Evolutionary conservation across 1,140 invertebrate species (phyloP).

Genomic region (Drosophila auraria): DNA sequence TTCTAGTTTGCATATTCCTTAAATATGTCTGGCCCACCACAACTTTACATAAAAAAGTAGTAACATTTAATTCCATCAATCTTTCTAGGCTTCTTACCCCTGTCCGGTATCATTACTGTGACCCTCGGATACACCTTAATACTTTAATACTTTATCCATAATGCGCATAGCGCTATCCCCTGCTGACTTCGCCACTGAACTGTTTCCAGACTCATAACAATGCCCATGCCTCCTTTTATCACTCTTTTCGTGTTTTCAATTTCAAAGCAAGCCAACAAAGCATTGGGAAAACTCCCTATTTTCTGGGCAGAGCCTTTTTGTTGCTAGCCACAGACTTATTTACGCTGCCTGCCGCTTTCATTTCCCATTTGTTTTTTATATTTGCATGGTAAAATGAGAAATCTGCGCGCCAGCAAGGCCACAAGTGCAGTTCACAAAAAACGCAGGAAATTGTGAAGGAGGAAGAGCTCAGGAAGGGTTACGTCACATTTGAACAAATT

Average conservation of each 20-base stretch:
- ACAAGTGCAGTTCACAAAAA: constrained; percentile 22
- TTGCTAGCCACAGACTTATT: constrained; percentile 26
- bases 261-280: constrained; percentile 76
- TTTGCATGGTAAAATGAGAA: constrained; percentile 78
- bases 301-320: constrained; percentile 41
- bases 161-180: background rate
- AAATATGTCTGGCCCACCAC: too few relatives aligned
- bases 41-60: background rate
- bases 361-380: constrained; percentile 77
- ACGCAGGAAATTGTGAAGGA: constrained; percentile 6
- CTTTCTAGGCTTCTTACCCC: too few relatives aligned
- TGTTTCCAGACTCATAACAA: constrained; percentile 52
- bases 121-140: background rate
- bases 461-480: constrained; percentile 4
- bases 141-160: background rate
- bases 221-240: constrained; percentile 29
- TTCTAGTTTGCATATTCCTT: too few relatives aligned
- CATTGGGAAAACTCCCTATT: constrained; percentile 68
- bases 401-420: constrained; percentile 63
- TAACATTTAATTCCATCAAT: background rate
- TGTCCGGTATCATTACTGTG: background rate
- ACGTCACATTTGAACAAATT: constrained; percentile 75
- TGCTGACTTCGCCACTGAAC: background rate
- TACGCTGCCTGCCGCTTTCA: constrained; percentile 28
- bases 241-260: constrained; percentile 62